Evolutionary conservation across 2,888 invertebrate species (phyloP).

Genomic region (Horisme vitalbata): DNA sequence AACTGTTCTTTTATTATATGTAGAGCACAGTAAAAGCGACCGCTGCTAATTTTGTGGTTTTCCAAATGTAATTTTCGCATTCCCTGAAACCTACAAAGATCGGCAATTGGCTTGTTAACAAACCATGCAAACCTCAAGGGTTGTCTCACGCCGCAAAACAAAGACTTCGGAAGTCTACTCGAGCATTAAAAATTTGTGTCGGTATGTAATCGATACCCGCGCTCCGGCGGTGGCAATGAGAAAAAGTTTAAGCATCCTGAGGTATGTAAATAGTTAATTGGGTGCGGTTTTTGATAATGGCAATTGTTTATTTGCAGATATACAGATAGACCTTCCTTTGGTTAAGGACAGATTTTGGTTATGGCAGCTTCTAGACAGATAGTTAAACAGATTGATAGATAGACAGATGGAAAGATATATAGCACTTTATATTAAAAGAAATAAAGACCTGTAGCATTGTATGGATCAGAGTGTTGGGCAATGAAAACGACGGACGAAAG

Average conservation of each 20-base stretch:
- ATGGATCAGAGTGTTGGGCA: too few relatives aligned
- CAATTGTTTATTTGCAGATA: too few relatives aligned
- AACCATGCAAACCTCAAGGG: constrained; percentile 30
- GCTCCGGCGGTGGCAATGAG: constrained; percentile 24
- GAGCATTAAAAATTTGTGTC: constrained; percentile 34
- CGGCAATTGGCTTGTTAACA: constrained; percentile 24
- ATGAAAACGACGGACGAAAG: too few relatives aligned
- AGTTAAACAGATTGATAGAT: too few relatives aligned
- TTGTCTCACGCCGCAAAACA: constrained; percentile 14
- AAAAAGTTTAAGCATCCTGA: constrained; percentile 11
- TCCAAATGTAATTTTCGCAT: background rate
- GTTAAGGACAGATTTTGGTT: too few relatives aligned
- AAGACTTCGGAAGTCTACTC: constrained; percentile 27
- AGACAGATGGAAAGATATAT: too few relatives aligned
- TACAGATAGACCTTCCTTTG: too few relatives aligned
- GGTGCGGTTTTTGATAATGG: background rate
- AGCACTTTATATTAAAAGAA: too few relatives aligned
- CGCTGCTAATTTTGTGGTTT: background rate
- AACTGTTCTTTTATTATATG: too few relatives aligned
- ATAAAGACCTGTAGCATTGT: too few relatives aligned
- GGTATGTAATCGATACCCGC: constrained; percentile 31
- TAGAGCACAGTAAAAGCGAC: too few relatives aligned
- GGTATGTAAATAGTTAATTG: constrained; percentile 1
- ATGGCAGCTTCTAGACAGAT: too few relatives aligned
- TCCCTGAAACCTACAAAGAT: constrained; percentile 12